Evolutionary conservation across 2,113 vertebrate species (phyloP), one percentile per base, ranked within the genome.

Genomic region (Speoplatyrhinus poulsoni): DNA sequence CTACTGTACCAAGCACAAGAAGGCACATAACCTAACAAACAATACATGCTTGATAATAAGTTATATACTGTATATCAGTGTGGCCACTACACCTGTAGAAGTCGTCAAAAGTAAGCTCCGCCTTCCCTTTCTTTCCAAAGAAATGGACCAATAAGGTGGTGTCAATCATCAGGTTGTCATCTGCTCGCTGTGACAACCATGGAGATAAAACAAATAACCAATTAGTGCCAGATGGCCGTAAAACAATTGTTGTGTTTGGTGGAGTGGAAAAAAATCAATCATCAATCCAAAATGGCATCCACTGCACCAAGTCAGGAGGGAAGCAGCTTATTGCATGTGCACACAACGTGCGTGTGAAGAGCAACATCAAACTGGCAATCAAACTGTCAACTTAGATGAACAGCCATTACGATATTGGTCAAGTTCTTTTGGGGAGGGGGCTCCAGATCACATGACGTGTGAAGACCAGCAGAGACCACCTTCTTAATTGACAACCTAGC

Each of bases 121-220:
- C 96, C 87, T 96, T 99, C 70, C 98, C 98, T 90, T 98, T 99
- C 89, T 96, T 99, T 74, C 97, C 98, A 69, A 99, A 99, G 87
- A 99, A 99, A 85, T 99, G 98, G 46, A 99, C 92, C 82, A 99
- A 91, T 41, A 99, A 89, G 3, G 97, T 98, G 65, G 98, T 99
- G 85, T 99, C 96, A 60, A 96, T 93, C 58, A 95, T 94, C 75
- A 92, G 87, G 68, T 61, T 93, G 72, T 99, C 96, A 86, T 98
- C 96, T n/a, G 90, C 90, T 78, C 94, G 95, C 98, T 99, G 89
- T 19, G 77, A 77, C 70, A 72, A 46, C 77, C 54, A 72, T 33
- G 55, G 66, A 6, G 69, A 67, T 19, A 63, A 60, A 11, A 74
- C 7, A 81, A 64, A 65, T 9, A 36, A 65, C 58, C 61, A 82